Percentiles rank a stretch among this genome's conserved stretches.
phyloP scores from a whole-genome alignment of 2,113 vertebrate species.

The Petrocephalus microphthalmus region DNA sequence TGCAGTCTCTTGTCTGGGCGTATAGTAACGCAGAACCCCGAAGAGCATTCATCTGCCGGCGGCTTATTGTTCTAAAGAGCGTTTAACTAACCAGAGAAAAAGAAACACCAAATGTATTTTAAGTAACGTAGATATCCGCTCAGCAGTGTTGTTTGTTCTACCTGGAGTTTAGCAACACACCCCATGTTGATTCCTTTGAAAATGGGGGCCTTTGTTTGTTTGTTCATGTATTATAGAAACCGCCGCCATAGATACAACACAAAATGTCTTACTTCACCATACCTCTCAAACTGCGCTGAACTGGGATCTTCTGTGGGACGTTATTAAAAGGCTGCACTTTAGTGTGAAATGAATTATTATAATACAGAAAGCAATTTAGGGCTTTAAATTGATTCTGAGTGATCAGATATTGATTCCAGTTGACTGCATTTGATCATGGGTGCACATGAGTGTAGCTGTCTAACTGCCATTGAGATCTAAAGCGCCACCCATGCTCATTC shows the following conservation, averaged over 20 bases:
- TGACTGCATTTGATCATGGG: constrained; percentile 8
- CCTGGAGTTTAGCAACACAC: background rate
- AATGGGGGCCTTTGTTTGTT: background rate
- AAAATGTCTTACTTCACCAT: background rate
- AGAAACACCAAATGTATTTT: background rate
- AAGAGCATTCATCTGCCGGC: background rate
- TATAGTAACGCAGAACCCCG: background rate
- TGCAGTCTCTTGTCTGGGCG: constrained; percentile 5
- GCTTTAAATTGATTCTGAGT: background rate
- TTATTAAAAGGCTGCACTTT: background rate
- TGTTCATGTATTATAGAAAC: background rate
- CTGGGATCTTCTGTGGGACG: background rate
- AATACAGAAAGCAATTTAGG: background rate
- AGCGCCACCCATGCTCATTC: background rate
- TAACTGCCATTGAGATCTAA: background rate
- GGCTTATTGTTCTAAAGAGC: background rate
- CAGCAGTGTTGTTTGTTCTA: background rate
- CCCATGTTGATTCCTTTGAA: background rate
- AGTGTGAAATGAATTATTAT: background rate
- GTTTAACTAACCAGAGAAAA: background rate
- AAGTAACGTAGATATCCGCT: background rate
- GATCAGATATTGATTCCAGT: constrained; percentile 3
- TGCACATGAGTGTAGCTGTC: background rate
- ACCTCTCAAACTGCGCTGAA: background rate
- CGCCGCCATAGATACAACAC: background rate